Base-by-base conservation (phyloP, 2,888 invertebrate species). In the Operophtera brumata region DNA sequence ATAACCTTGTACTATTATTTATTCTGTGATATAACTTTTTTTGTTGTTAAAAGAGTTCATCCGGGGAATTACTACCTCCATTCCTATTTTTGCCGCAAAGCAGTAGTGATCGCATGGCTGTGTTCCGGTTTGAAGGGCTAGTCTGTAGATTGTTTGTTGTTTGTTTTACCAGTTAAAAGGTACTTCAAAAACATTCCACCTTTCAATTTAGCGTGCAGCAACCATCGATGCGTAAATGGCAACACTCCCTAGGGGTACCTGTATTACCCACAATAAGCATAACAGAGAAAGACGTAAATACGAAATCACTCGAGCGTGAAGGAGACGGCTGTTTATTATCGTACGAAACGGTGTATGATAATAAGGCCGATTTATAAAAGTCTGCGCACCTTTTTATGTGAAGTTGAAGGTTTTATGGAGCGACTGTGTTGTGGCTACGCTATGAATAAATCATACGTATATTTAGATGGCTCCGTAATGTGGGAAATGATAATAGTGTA, bases 361-460 rank as follows among this genome's bases (percentile, higher is more conserved):
- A 71, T 71, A 65, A 65, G 65, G 58, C 30, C 57, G 62, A 69
- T 69, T 68, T 67, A 62, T 62, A 66, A 63, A 59, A 63, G 55
- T 64, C 47, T 64, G 64, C 64, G 57, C 57, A 61, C 58, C 66
- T 55, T 67, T 71, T 70, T 66, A 65, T 57, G 58, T 37, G 47
- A 37, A 54, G 53, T 46, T 54, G 54, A 54, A 53, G 44, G 52
- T 50, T 63, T 60, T 50, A 52, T 52, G 40, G 40, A 32, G 35
- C 37, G 53, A 44, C 43, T 37, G 13, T 51, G 51, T 44, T 44
- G 44, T 39, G 42, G n/a, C 14, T 12, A 14, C 26, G 51, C 55
- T 57, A 46, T 57, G 57, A 57, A 57, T 57, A 57, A 52, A 57
- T 57, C 45, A 57, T 57, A 25, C 20, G 46, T 32, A 50, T 55